Evolutionary conservation across 1,140 invertebrate species (phyloP), one percentile per base, ranked within the genome.

Genomic region (Contarinia nasturtii): DNA sequence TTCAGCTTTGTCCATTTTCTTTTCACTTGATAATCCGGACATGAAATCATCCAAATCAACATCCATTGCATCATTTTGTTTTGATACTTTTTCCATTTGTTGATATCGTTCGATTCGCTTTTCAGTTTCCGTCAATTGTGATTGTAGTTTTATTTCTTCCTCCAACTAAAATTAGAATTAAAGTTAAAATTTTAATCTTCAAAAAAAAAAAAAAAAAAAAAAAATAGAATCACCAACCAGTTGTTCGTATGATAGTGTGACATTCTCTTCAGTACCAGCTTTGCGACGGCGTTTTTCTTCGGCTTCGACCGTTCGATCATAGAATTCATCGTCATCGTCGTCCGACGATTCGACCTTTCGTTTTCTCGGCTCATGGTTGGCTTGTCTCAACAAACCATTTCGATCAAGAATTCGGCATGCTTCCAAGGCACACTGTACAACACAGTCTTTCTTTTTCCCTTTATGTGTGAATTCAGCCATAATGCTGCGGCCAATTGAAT

Each of bases 241-340:
- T 47, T 78, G 74, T 48, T 87, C 77, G 60, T 89, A 93, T 7
- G 84, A 93, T 60, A 70, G 53, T 0, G 69, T 60, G 19, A 60
- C 60, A 22, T 56, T 72, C 57, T 38, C 71, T 63, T 33, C 70
- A 49, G 57, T 77, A 78, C 37, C 80, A 71, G 54, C 75, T 70
- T 52, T 71, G 55, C 65, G 73, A 53, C 80, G 68, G 14, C 93
- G 68, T 65, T 96, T 96, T 50, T 77, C 78, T 60, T 95, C 90
- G 27, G 97, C 76, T 44, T 80, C 77, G 7, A 94, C 94, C 10
- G 94, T 98, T 54, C 94, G 69, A 65, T 98, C 95, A 45, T 94
- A 72, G 67, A 87, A 98, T 15, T 83, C 85, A 63, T 98, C 95
- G 50, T 98, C 94, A 61, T 98, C 94, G 61, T 98, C 94, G n/a